These are phyloP conservation scores for Regulus satrapa DNA, from an alignment of 2,113 vertebrate genomes.

Conservation along the genomic window DNA sequence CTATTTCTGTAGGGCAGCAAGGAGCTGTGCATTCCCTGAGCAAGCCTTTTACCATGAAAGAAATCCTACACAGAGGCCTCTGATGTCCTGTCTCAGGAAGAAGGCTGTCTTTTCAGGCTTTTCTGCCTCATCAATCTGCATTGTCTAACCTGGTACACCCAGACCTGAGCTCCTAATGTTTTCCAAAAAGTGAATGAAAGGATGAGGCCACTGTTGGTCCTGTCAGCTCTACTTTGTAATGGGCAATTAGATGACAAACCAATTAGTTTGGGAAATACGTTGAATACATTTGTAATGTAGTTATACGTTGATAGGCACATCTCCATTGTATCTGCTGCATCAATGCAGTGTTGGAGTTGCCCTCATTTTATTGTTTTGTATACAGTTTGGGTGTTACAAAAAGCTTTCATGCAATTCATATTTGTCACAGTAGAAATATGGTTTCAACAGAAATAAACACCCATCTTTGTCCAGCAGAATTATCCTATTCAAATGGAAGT, in stretches of 20 bases:
- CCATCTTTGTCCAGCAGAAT: background rate
- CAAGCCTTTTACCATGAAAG: background rate
- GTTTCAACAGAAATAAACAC: background rate
- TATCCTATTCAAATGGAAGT: background rate
- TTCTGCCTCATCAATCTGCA: constrained; percentile 42
- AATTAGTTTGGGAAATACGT: background rate
- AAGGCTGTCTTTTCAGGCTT: constrained; percentile 20
- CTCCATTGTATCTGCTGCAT: background rate
- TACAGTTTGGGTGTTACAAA: background rate
- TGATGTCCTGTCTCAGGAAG: background rate
- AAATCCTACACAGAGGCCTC: background rate
- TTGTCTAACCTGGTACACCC: background rate
- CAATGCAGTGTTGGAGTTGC: background rate
- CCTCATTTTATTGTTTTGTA: background rate
- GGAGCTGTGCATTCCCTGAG: background rate
- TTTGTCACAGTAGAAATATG: background rate
- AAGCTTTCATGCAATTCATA: background rate
- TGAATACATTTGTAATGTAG: background rate
- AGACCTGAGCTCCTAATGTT: background rate
- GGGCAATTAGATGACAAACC: background rate
- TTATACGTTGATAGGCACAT: background rate
- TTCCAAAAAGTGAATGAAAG: background rate
- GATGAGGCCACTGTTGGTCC: background rate
- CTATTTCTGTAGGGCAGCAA: background rate
- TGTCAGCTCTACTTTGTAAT: background rate